These are phyloP conservation scores for Solea solea DNA, from an alignment of 2,113 vertebrate genomes.

Conservation along the genomic window DNA sequence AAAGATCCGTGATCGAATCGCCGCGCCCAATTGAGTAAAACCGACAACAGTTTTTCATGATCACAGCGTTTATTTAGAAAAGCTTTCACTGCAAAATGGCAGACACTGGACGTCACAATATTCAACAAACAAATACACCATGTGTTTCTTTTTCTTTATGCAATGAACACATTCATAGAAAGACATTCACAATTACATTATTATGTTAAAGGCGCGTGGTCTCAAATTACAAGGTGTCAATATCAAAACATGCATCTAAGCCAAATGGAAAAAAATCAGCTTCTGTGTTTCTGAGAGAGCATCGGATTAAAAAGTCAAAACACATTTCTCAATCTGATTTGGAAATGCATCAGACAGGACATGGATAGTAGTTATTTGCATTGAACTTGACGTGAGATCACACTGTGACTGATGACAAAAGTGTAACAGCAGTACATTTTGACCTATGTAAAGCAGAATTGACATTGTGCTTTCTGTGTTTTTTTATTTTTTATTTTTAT, in stretches of 20 bases:
- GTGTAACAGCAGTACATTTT: neutral
- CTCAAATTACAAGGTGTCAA: constrained; percentile 31
- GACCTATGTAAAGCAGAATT: constrained; percentile 1
- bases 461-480: constrained; percentile 43
- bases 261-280: constrained; percentile 37
- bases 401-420: constrained; percentile 18
- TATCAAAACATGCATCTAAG: constrained; percentile 71
- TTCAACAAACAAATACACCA: constrained; percentile 53
- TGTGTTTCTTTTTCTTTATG: constrained; percentile 44
- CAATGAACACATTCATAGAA: constrained; percentile 60
- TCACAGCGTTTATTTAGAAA: constrained; percentile 73
- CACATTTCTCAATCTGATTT: neutral
- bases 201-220: constrained; percentile 50
- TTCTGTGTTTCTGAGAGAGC: constrained; percentile 12
- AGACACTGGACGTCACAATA: constrained; percentile 67
- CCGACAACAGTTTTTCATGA: constrained; percentile 1
- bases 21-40: neutral
- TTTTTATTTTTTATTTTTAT: neutral
- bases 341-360: no score
- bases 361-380: constrained; percentile 7
- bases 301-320: no score
- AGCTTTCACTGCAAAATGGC: constrained; percentile 65
- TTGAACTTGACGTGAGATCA: neutral
- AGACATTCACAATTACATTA: constrained; percentile 60
- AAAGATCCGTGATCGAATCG: neutral